Percentiles rank a stretch among this genome's conserved stretches.
Evolutionary conservation across 2,888 invertebrate species (phyloP).

Genomic region (Coelinius sp.): DNA sequence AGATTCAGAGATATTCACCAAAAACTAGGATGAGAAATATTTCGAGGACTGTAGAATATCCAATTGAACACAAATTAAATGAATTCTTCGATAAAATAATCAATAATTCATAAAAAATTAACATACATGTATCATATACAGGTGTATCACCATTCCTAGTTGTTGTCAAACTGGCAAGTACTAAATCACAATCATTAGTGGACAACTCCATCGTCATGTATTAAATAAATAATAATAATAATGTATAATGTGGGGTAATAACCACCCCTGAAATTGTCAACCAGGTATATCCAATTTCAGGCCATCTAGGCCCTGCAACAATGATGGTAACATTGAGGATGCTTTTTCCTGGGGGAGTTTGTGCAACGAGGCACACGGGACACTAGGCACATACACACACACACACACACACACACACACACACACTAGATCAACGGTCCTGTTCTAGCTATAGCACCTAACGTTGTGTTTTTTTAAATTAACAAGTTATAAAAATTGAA

Average conservation of each 20-base stretch:
- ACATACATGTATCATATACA: slow-evolving; percentile 48
- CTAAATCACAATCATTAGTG: slow-evolving; percentile 60
- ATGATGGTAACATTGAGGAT: slow-evolving; percentile 33
- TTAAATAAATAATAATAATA: background rate
- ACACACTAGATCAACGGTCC: slow-evolving; percentile 42
- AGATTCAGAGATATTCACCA: no score
- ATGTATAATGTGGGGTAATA: background rate
- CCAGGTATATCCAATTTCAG: slow-evolving; percentile 5
- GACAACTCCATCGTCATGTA: slow-evolving; percentile 66
- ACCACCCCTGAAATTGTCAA: background rate
- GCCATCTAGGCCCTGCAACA: slow-evolving; percentile 15
- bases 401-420: no score
- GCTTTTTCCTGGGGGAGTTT: slow-evolving; percentile 23
- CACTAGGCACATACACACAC: slow-evolving; percentile 59
- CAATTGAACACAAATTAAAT: no score
- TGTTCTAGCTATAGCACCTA: no score
- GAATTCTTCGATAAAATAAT: background rate
- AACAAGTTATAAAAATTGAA: no score
- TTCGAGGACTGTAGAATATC: no score
- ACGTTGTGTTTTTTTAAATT: no score
- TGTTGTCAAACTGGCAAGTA: slow-evolving; percentile 49
- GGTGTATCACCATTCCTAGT: slow-evolving; percentile 53
- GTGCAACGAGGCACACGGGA: slow-evolving; percentile 50
- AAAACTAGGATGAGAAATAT: no score
- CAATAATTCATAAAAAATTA: background rate